Conservation (phyloP, 2,797 vertebrate genomes). For the Pagetopsis macropterus region DNA sequence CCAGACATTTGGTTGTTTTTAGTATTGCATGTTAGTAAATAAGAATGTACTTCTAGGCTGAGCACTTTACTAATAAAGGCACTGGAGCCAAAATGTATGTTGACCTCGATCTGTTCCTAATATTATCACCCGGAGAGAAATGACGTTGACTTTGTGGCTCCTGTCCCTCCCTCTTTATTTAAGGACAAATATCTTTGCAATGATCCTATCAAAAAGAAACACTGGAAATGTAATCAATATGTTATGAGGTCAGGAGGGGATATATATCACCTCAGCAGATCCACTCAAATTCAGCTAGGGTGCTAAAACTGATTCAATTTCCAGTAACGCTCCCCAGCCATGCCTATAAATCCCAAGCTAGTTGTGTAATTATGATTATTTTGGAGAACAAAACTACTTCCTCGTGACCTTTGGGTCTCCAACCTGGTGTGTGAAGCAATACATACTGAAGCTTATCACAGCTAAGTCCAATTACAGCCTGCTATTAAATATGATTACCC, state of each 20-base stretch:
- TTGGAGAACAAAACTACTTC: conserved; percentile 2
- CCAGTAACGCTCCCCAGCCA: neutral
- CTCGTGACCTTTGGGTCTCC: neutral
- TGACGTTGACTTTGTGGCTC: neutral
- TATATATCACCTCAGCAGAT: conserved; percentile 11
- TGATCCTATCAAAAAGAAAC: conserved; percentile 21
- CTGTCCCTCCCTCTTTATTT: conserved; percentile 13
- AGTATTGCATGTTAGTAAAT: conserved; percentile 85
- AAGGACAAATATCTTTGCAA: conserved; percentile 24
- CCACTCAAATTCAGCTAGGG: conserved; percentile 17
- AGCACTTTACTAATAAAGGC: conserved; percentile 87
- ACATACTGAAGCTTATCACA: conserved; percentile 19
- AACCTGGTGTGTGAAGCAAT: conserved; percentile 12
- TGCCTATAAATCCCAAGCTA: conserved; percentile 10
- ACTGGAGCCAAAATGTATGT: conserved; percentile 66
- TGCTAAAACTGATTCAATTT: conserved; percentile 6
- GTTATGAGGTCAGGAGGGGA: neutral
- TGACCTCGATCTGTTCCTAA: conserved; percentile 25
- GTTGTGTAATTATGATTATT: conserved; percentile 29
- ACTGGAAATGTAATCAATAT: conserved; percentile 41
- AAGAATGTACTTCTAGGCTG: conserved; percentile 85
- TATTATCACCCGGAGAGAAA: conserved; percentile 11
- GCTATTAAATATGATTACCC: conserved; percentile 34
- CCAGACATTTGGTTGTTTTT: conserved; percentile 79
- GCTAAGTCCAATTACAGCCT: neutral